Evolutionary conservation across 2,888 invertebrate genomes (phyloP), one percentile per base, ranked within the genome.

Genomic region (Adela reaumurella): DNA sequence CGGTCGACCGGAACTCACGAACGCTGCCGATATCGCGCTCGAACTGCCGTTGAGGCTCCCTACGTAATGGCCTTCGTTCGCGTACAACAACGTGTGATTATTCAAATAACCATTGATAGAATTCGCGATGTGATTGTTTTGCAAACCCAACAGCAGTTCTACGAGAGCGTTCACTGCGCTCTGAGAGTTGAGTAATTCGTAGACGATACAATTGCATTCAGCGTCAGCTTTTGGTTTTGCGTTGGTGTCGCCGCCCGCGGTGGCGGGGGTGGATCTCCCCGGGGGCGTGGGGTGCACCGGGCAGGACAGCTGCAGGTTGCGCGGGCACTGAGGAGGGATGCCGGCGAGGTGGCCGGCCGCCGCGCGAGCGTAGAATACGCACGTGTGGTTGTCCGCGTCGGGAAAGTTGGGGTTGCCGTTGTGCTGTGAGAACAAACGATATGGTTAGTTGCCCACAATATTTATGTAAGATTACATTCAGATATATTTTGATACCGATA

Each of bases 391-490:
- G 62, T 80, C 80, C 3, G 67, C 65, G 62, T 97, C 97, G 45
- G 93, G 85, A 61, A 89, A 88, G 65, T 90, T 90, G 1, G 95
- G 92, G 72, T 95, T 94, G 53, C 95, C 97, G 67, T 94, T 94
- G 73, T 97, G 90, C 97, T 97, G 81, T 0, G 58, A 57, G 11
- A 46, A 44, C 16, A 48, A n/a, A 46, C 17, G 19, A 24, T 24
- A 24, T 6, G 24, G 24, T 24, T 24, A 24, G 24, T 8, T 24
- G 8, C 5, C 24, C n/a, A n/a, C n/a, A n/a, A n/a, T 24, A 8
- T 24, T 24, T 24, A 8, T 24, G 24, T 19, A 43, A 20, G 2
- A 43, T 41, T 11, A 28, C 24, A 24, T 29, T 43, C 18, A 8
- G 6, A 50, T 17, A 20, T 14, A 17, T 46, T 14, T 28, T 14